Conservation (phyloP, 2,888 invertebrate genomes). For the Linyphia triangularis region DNA sequence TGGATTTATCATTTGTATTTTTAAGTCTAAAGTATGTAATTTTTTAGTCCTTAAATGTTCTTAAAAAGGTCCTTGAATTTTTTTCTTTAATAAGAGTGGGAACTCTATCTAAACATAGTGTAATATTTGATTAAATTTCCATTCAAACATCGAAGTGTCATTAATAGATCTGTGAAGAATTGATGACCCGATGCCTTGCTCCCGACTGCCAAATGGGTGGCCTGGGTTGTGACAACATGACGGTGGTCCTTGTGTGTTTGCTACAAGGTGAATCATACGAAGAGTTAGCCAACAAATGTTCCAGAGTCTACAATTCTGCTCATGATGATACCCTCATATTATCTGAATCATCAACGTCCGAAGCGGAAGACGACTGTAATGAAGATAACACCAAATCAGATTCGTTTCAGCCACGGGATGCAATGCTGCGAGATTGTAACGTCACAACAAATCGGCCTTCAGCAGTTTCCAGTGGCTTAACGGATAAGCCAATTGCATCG, state of each 20-base stretch:
- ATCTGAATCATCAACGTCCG: conserved; percentile 72
- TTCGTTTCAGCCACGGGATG: conserved; percentile 44
- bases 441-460: conserved; percentile 36
- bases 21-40: too few species aligned
- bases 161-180: conserved; percentile 91
- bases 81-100: too few species aligned
- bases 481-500: conserved; percentile 39
- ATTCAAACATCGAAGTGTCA: too few species aligned
- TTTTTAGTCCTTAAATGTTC: too few species aligned
- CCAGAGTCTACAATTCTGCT: conserved; percentile 54
- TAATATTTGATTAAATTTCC: too few species aligned
- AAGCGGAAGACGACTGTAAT: conserved; percentile 69
- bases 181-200: conserved; percentile 96
- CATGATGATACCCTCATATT: conserved; percentile 39
- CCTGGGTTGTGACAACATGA: conserved; percentile 99
- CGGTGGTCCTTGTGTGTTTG: conserved; percentile 92
- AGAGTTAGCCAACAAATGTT: conserved; percentile 79
- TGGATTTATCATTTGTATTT: too few species aligned
- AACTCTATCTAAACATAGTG: too few species aligned
- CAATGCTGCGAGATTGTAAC: conserved; percentile 26
- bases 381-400: conserved; percentile 65
- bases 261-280: conserved; percentile 81
- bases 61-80: too few species aligned
- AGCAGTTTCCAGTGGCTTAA: neutral
- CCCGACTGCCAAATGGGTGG: conserved; percentile 98